phyloP scores from a whole-genome alignment of 2,888 invertebrate species.

The Drosophila melanosoma region DNA sequence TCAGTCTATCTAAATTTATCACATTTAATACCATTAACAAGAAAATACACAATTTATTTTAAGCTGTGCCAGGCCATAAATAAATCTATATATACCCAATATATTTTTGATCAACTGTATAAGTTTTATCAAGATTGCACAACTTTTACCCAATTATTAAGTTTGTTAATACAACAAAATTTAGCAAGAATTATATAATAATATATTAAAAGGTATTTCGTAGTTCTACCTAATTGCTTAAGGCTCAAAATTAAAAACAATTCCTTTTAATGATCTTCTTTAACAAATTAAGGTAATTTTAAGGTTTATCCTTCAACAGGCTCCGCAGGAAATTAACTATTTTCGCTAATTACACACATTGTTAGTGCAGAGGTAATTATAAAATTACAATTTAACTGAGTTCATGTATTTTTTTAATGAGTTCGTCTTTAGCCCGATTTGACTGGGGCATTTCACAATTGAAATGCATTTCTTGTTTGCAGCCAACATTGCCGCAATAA shows the following conservation, averaged over 20 bases:
- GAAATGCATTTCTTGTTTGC: slow-evolving; percentile 55
- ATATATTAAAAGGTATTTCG: background rate
- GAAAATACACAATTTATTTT: no score
- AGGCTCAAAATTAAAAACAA: background rate
- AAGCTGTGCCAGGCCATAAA: no score
- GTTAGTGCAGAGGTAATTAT: slow-evolving; percentile 12
- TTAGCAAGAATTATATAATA: background rate
- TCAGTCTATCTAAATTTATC: rapidly evolving
- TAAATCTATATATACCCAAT: no score
- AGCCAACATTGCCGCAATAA: slow-evolving; percentile 41
- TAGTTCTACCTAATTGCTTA: background rate
- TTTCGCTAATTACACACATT: background rate
- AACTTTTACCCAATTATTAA: no score
- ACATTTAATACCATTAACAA: no score
- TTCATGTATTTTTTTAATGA: slow-evolving; percentile 12
- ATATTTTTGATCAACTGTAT: background rate
- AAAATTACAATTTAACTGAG: slow-evolving; percentile 1
- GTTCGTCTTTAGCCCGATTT: slow-evolving; percentile 7
- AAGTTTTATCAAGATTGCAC: background rate
- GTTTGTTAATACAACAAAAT: no score
- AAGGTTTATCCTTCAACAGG: background rate
- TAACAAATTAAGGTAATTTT: background rate
- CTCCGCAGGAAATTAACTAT: background rate
- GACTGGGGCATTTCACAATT: slow-evolving; percentile 44
- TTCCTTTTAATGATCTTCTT: background rate